Evolutionary conservation across 1,140 invertebrate species (phyloP), one percentile per base, ranked within the genome.

Genomic region (Lordiphosa stackelbergi): DNA sequence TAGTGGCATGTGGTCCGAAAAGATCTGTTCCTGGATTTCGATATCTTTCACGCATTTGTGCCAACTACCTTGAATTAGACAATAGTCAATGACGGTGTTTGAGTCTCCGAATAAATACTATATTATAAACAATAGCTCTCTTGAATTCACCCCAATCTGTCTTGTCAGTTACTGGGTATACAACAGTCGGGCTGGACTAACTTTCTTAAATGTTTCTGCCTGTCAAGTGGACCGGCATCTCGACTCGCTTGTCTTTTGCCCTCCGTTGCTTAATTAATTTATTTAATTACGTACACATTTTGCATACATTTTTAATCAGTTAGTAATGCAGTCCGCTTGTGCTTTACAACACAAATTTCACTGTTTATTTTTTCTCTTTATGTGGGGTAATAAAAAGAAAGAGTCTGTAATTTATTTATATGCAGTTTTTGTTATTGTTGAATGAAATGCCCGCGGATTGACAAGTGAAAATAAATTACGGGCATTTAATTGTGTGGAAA

Each of bases 211-310:
- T n/a, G 28, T 22, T 16, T 2, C 19, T n/a, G 6, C 22, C 36
- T 34, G 9, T 36, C 9, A 43, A 6, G 10, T 22, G 57, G 12
- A n/a, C 12, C 9, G 12, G 28, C 38, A 34, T 3, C 19, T 42
- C 19, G 38, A 11, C 46, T 56, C 51, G 13, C 11, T 6, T 9
- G 45, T 31, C 45, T 36, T 49, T 54, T 69, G 41, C 41, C 35
- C 31, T 11, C 45, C 53, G 56, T 24, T 52, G 69, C 68, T 81
- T 81, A 83, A 81, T 83, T 83, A 83, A 83, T 69, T 83, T 83
- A 83, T 83, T 84, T 83, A 83, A 83, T 83, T 83, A 83, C 77
- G 66, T 48, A 49, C 49, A 64, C 64, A 75, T 83, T 83, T 46
- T 73, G 72, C 69, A 77, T 83, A 53, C 57, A 83, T 66, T 83